Conservation (phyloP, 2,113 vertebrate genomes). For the Aegithalos caudatus region DNA sequence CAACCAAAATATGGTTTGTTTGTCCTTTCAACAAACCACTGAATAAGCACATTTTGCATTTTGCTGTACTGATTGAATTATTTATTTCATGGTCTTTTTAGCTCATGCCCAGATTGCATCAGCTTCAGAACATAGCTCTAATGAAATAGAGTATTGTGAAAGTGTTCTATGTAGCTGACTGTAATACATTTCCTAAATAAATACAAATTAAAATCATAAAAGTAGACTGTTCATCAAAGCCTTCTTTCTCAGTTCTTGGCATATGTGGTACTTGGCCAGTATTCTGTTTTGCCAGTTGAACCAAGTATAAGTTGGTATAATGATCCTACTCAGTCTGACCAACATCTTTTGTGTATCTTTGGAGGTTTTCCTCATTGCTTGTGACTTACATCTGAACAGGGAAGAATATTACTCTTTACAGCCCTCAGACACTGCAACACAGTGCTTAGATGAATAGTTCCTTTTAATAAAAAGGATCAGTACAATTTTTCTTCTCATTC, state of each 20-base stretch:
- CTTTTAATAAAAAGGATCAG: conserved; percentile 30
- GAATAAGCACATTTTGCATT: conserved; percentile 42
- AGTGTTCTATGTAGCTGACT: conserved; percentile 29
- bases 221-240: conserved; percentile 46
- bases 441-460: conserved; percentile 13
- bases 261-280: conserved; percentile 28
- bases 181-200: conserved; percentile 53
- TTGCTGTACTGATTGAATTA: conserved; percentile 11
- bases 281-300: conserved; percentile 51
- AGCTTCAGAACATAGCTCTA: conserved; percentile 38
- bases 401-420: conserved; percentile 27
- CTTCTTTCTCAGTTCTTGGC: conserved; percentile 48
- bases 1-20: conserved; percentile 34
- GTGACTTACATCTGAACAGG: background rate
- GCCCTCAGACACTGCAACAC: background rate
- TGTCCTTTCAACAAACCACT: conserved; percentile 26
- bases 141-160: conserved; percentile 61
- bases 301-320: conserved; percentile 35
- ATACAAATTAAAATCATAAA: conserved; percentile 59
- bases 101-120: conserved; percentile 40
- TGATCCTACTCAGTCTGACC: conserved; percentile 30
- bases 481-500: background rate
- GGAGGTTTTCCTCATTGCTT: conserved; percentile 29
- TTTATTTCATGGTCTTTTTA: conserved; percentile 42
- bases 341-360: conserved; percentile 44